Evolutionary conservation across 2,797 vertebrate genomes (phyloP), one percentile per base, ranked within the genome.

Genomic region (Enteromius mattozi): DNA sequence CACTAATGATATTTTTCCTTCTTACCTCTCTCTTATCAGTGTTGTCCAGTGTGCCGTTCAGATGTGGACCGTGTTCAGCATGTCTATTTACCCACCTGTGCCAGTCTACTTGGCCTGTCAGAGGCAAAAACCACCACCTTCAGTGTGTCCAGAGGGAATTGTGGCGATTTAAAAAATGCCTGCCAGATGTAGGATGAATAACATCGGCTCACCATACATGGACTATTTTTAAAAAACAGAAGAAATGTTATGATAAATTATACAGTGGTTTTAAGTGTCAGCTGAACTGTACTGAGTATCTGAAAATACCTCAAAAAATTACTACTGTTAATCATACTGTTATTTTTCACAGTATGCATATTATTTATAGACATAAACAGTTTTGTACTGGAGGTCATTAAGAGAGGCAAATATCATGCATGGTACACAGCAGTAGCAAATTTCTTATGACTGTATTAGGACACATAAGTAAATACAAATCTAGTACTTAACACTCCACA

Each of bases 21-120:
- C 12, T 65, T 54, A 61, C 40, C 35, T 72, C 3, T 72, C 3
- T 72, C 7, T 88, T 91, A 89, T 5, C 89, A 96, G 96, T 94
- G 81, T 0, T 97, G 96, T 83, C 96, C 96, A 0, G 95, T 96
- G 59, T 97, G 96, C 91, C 93, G 96, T 80, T 95, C 95, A 1
- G 89, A 77, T 13, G 94, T 96, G 65, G 95, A 96, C 35, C 95
- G 95, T 2, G 93, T 96, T 74, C 96, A 97, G 91, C 96, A 96
- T 0, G 94, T 97, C 75, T 97, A 96, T 82, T 90, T 96, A 87
- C 96, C 96, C 49, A 96, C 96, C 30, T 95, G 95, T 90, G 94
- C 94, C 88, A 96, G 95, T 89, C 93, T 97, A 0, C 94, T 97
- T 84, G 95, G 95, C 80, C 92, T 96, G 61, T 92, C 94, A 21